Evolutionary conservation across 2,797 vertebrate genomes (phyloP).

Genomic region (Rhynchonycteris naso): DNA sequence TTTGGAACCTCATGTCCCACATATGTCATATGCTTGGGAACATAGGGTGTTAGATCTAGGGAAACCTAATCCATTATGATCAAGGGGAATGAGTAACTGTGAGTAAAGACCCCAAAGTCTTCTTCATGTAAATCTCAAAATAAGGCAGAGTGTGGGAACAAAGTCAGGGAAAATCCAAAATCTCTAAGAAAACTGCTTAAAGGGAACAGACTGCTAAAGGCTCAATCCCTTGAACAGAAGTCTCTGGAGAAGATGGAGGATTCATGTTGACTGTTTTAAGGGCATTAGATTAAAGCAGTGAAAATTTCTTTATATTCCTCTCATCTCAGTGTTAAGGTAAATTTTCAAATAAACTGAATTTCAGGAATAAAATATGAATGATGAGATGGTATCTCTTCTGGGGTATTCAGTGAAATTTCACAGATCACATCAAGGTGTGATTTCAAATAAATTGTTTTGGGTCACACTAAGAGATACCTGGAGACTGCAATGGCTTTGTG

Average conservation of each 20-base stretch:
- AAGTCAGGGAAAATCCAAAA: background rate
- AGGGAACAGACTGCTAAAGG: background rate
- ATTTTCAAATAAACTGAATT: constrained; percentile 51
- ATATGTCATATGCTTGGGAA: background rate
- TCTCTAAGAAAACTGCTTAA: background rate
- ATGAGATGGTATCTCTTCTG: background rate
- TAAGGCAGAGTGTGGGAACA: background rate
- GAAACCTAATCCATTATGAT: background rate
- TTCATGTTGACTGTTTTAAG: background rate
- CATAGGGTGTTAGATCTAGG: background rate
- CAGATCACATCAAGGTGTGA: constrained; percentile 45
- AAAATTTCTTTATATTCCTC: background rate
- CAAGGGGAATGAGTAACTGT: background rate
- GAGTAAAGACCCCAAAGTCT: background rate
- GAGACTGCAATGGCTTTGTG: background rate
- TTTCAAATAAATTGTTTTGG: constrained; percentile 29
- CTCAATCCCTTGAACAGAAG: background rate
- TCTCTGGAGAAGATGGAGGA: background rate
- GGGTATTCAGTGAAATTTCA: constrained; percentile 47
- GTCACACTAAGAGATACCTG: background rate
- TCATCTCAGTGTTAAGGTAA: background rate
- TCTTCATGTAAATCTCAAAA: background rate
- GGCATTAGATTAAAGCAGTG: background rate
- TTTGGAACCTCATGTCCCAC: background rate
- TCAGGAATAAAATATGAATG: constrained; percentile 57